Conservation (phyloP, 2,113 vertebrate genomes). For the Brachypteracias leptosomus region DNA sequence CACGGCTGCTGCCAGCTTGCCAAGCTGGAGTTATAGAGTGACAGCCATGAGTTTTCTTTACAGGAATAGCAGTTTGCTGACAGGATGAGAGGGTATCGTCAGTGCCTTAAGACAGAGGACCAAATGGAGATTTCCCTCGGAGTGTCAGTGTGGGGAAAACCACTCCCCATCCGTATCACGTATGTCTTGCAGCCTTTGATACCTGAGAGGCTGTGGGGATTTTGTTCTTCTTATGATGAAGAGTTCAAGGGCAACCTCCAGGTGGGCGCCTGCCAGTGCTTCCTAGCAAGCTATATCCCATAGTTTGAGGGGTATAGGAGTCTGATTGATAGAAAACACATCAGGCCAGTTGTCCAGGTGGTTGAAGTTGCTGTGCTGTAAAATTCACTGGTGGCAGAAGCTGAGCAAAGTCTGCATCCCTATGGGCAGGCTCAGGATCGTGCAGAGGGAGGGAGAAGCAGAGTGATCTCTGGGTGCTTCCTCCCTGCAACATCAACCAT, state of each 20-base stretch:
- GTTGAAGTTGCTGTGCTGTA: neutral
- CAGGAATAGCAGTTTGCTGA: neutral
- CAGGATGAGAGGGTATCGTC: neutral
- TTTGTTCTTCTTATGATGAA: accelerated
- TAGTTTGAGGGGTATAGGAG: neutral
- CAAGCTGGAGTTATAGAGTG: neutral
- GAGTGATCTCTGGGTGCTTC: neutral
- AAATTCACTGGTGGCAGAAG: neutral
- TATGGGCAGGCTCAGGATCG: neutral
- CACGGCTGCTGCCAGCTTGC: accelerated
- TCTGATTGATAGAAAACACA: neutral
- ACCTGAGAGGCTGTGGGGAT: neutral
- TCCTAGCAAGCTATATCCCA: neutral
- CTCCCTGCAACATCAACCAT: accelerated
- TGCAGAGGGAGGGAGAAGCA: neutral
- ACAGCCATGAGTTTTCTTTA: neutral
- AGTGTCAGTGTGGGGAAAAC: neutral
- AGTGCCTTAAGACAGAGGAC: neutral
- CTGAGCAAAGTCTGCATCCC: neutral
- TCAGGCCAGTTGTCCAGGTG: neutral
- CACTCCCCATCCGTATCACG: neutral
- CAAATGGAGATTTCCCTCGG: neutral
- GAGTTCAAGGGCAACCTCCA: neutral
- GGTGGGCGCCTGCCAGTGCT: accelerated
- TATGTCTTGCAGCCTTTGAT: neutral